Conservation (phyloP, 2,113 vertebrate species). For the Pterophyllum scalare region DNA sequence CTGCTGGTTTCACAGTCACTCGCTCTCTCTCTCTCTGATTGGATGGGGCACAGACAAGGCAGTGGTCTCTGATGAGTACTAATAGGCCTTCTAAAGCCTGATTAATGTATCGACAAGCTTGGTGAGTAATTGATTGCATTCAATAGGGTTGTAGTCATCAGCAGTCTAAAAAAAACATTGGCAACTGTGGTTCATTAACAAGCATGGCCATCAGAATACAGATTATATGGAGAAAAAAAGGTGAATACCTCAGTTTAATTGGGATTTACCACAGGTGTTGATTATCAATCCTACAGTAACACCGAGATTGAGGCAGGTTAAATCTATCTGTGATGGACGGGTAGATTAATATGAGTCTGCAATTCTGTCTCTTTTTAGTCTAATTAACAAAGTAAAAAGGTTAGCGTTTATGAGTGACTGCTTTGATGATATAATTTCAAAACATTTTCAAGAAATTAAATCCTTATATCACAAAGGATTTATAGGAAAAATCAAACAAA, state of each 20-base stretch:
- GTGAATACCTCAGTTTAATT: conserved; percentile 16
- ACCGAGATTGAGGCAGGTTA: neutral
- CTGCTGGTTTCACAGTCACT: conserved; percentile 12
- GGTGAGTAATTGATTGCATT: conserved; percentile 47
- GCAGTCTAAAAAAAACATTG: conserved; percentile 34
- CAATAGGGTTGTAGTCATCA: conserved; percentile 52
- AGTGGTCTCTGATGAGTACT: conserved; percentile 46
- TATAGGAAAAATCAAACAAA: neutral
- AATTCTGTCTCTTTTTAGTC: neutral
- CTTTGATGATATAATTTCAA: neutral
- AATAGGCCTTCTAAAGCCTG: conserved; percentile 46
- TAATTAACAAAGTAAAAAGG: conserved; percentile 13
- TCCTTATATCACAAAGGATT: neutral
- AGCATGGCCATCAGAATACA: conserved; percentile 29
- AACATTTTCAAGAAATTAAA: neutral
- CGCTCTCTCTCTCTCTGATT: conserved; percentile 20
- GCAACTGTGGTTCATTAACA: conserved; percentile 44
- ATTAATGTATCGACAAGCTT: conserved; percentile 57
- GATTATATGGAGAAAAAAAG: conserved; percentile 17
- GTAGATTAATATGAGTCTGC: neutral
- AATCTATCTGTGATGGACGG: neutral
- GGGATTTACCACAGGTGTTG: conserved; percentile 9
- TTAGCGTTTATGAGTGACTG: neutral
- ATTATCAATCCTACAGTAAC: neutral
- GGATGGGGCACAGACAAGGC: conserved; percentile 25